Evolutionary conservation across 2,888 invertebrate genomes (phyloP), one percentile per base, ranked within the genome.

Genomic region (Plusia festucae): DNA sequence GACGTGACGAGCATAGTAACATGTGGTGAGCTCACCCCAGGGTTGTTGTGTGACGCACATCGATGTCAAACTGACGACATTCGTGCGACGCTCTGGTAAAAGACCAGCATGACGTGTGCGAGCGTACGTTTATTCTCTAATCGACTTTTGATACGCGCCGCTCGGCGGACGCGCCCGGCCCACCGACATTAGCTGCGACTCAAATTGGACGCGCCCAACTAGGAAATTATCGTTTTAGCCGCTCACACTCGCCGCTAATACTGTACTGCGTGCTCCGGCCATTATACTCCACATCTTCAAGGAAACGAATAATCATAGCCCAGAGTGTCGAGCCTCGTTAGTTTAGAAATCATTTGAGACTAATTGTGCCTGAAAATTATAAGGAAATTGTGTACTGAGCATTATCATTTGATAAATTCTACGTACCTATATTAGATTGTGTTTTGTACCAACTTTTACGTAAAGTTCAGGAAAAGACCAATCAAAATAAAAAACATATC

Each of bases 61-160:
- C 74, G 74, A 73, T 65, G 56, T 57, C 61, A 18, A 60, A 60
- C 72, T 60, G 69, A 73, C 65, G 73, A 53, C 75, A 65, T 54
- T 55, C 70, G 65, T 30, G 27, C 27, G 65, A 59, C 55, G 64
- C 44, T 32, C 20, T 5, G 15, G 60, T 49, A 49, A 16, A 2
- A 9, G 4, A 15, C 11, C 34, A 13, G 27, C 3, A 24, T 20
- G n/a, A n/a, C n/a, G 46, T 58, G 16, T 34, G 16, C 40, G 59
- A 20, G 16, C 52, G 60, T 34, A 53, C 77, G 49, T 51, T 65
- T 68, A 69, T 65, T 62, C 67, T 70, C 65, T 81, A 81, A 80
- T 81, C 70, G 74, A 74, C 30, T 80, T 76, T 78, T 78, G 78
- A 76, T 78, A 65, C 68, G 62, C 64, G 65, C 68, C 68, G 49